Evolutionary conservation across 1,140 invertebrate genomes (phyloP), one percentile per base, ranked within the genome.

Genomic region (Sarcophaga peregrina): DNA sequence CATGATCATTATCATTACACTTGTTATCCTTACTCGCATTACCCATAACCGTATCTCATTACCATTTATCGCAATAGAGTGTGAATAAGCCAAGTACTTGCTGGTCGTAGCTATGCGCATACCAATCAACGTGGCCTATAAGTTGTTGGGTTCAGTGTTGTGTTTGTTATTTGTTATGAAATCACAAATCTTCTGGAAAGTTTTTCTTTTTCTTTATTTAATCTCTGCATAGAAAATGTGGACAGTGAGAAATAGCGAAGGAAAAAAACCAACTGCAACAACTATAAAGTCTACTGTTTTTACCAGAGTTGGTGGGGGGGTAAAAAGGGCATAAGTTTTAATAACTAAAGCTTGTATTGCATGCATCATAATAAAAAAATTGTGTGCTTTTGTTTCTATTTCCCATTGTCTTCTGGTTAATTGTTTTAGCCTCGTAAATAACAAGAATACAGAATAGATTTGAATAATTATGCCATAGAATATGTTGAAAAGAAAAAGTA

Each of bases 41-140:
- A 52, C 5, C 50, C 50, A 5, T 5, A 37, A 37, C 25, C 1
- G 25, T 37, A 37, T 37, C 50, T 52, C 50, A 52, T 52, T 13
- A 15, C 15, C 62, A 17, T 68, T 68, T 20, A 68, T 17, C 20
- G 62, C 17, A 15, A 68, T 68, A 68, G 20, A 68, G 62, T 68
- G n/a, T 68, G 20, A 68, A 68, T 68, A 68, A 68, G 62, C 62
- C 62, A 68, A 68, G 17, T 68, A 13, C 54, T 58, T 68, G 54
- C 54, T 58, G n/a, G n/a, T 58, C 15, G 54, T 58, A 15, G 54
- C 15, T 8, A 6, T 6, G n/a, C 15, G 7, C n/a, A 15, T 58
- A 15, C 54, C 15, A 0, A 58, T 37, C 25, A 37, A 37, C 4
- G 25, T 37, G 25, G 25, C 25, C 25, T 4, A 37, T 37, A 37